A percentile compares a stretch with the other conserved stretches of the same genome.
These are phyloP conservation scores for Iselma pallidipennis DNA, from an alignment of 2,888 invertebrate genomes.

Conservation along the genomic window DNA sequence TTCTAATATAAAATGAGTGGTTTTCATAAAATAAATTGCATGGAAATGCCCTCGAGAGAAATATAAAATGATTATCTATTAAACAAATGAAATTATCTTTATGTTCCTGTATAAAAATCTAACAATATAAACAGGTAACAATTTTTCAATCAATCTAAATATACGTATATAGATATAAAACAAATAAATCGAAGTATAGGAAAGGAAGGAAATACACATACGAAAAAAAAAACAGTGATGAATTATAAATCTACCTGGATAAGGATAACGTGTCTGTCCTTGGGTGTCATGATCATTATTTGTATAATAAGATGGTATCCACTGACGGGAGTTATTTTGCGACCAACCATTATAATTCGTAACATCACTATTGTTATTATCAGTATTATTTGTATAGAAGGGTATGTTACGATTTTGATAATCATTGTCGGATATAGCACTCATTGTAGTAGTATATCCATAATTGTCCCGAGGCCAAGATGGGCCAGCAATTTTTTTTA, in stretches of 20 bases:
- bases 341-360: slow-evolving; percentile 16
- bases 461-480: slow-evolving; percentile 60
- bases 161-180: neutral
- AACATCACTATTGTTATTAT: slow-evolving; percentile 16
- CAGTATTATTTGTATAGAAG: slow-evolving; percentile 4
- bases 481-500: slow-evolving; percentile 51
- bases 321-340: slow-evolving; percentile 10
- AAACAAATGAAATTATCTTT: slow-evolving; percentile 22
- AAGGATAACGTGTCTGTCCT: neutral
- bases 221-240: neutral
- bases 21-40: slow-evolving; percentile 22
- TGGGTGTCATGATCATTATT: neutral
- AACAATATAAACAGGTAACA: neutral
- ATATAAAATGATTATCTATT: slow-evolving; percentile 19
- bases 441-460: slow-evolving; percentile 64
- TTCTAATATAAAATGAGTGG: slow-evolving; percentile 20
- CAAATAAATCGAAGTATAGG: neutral
- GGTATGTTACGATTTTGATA: slow-evolving; percentile 33
- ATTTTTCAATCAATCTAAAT: neutral
- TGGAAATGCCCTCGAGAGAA: slow-evolving; percentile 9
- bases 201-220: too few species aligned
- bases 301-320: slow-evolving; percentile 23
- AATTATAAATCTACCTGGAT: slow-evolving; percentile 12
- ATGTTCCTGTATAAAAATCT: neutral
- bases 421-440: slow-evolving; percentile 35